Base-by-base conservation (phyloP, 2,113 vertebrate genomes). In the Oceanodroma tethys region DNA sequence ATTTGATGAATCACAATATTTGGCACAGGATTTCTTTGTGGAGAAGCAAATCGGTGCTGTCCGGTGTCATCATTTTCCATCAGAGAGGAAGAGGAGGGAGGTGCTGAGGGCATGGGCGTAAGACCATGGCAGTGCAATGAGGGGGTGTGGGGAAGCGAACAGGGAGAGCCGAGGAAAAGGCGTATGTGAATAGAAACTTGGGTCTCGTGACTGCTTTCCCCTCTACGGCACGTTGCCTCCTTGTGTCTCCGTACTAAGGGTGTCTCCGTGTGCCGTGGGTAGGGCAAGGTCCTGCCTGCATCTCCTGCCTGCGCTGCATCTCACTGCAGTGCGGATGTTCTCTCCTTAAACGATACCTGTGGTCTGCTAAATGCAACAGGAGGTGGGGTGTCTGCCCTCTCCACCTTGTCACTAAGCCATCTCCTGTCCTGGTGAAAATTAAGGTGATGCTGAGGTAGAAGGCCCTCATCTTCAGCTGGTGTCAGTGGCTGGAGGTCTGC, bases 141-240 rank as follows among this genome's bases (percentile, higher is more conserved):
- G 55, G 36, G 22, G 4, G 6, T 7, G 45, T 40, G 65, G 38
- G 53, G 38, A 16, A 12, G 20, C 2, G 16, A 74, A 40, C 47
- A 55, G 66, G 45, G 30, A 50, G 16, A 48, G 56, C n/a, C 0
- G 1, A 52, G 36, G 65, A 40, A 23, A 20, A n/a, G 71, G 63
- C 0, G 0, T 19, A 21, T 0, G 0, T 15, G 38, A 36, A 17
- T 3, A 11, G 58, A 67, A 43, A 23, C 9, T 3, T 12, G 30
- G 14, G 5, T 63, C 42, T 67, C 1, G 0, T 23, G 42, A 2
- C 42, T 47, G 26, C 50, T 74, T 83, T 32, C 56, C 42, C 10
- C 36, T 47, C 27, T 34, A 11, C 36, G 6, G 59, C 27, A 14
- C 7, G 1, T 6, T 40, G 48, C 32, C 45, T 70, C 36, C 55